Evolutionary conservation across 2,797 vertebrate species (phyloP).

Genomic region (Erithacus rubecula): DNA sequence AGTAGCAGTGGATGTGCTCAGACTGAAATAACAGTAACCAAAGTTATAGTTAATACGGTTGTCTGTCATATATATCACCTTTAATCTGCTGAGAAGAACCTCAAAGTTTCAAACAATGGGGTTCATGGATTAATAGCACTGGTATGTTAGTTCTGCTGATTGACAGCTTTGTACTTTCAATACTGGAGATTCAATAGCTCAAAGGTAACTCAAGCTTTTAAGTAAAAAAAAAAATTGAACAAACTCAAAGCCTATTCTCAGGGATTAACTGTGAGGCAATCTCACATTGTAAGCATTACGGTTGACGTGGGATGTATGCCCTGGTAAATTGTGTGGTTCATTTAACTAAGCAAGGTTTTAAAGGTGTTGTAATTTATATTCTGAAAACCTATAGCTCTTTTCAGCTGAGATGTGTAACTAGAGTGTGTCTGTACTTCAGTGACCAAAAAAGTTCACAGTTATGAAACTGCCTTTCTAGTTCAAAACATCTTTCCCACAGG

Average conservation of each 20-base stretch:
- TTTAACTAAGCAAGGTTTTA: neutral
- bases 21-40: neutral
- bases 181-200: neutral
- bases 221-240: neutral
- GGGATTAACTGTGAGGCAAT: neutral
- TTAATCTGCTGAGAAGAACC: neutral
- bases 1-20: neutral
- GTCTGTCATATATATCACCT: neutral
- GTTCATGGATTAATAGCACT: neutral
- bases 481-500: neutral
- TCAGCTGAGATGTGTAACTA: neutral
- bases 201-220: neutral
- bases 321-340: neutral
- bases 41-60: neutral
- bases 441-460: neutral
- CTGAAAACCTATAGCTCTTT: neutral
- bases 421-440: neutral
- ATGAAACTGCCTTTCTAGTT: neutral
- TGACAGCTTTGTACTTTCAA: neutral
- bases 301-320: neutral
- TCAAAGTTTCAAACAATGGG: neutral
- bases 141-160: neutral
- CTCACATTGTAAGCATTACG: neutral
- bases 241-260: neutral
- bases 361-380: neutral